These are phyloP conservation scores for Amphilophus citrinellus DNA, from an alignment of 2,113 vertebrate genomes.

Conservation along the genomic window DNA sequence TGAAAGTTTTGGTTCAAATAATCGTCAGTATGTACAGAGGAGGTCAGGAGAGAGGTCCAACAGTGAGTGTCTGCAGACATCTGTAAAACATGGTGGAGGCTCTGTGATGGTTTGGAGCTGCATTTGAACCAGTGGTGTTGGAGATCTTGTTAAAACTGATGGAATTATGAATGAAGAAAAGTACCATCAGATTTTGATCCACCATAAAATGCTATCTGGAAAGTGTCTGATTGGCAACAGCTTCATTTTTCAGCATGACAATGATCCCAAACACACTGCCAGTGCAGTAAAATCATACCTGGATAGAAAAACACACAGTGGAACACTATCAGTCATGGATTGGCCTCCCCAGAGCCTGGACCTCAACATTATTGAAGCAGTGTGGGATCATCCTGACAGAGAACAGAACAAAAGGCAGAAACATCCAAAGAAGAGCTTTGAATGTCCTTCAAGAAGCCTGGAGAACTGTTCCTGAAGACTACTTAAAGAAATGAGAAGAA, in stretches of 20 bases:
- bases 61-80: not conserved
- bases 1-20: not conserved
- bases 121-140: not conserved
- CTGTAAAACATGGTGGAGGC: not conserved
- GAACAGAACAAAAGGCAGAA: not conserved
- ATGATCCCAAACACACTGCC: not conserved
- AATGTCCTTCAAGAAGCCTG: not conserved
- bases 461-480: not conserved
- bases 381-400: not conserved
- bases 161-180: not conserved
- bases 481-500: not conserved
- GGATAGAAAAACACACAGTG: not conserved
- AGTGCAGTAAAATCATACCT: not conserved
- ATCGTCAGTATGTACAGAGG: not conserved
- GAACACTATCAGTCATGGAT: not conserved
- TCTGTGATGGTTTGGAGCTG: no score
- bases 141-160: conserved; percentile 1
- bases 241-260: not conserved
- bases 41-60: no score
- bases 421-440: not conserved
- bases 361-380: not conserved
- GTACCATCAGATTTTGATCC: not conserved
- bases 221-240: not conserved
- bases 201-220: not conserved
- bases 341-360: fast-evolving